A percentile compares a stretch with the other conserved stretches of the same genome.
phyloP scores from a whole-genome alignment of 64 coral and sea anemone genomes.

The Actinia tenebrosa region DNA sequence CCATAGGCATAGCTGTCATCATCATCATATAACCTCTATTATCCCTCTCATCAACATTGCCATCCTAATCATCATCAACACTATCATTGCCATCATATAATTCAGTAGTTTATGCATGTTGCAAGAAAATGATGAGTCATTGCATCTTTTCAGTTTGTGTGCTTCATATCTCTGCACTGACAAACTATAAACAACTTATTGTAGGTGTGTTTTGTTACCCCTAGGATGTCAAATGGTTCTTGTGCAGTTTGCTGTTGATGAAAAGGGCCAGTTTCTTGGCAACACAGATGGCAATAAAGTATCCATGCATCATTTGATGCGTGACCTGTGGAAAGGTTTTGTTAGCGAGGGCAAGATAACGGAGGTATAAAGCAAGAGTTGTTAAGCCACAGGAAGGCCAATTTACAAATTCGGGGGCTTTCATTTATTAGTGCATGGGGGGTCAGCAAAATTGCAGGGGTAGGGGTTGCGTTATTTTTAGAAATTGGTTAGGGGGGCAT shows the following conservation, averaged over 20 bases:
- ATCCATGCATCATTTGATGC: constrained; percentile 59
- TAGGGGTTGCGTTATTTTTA: too few relatives aligned
- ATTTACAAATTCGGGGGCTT: not conserved
- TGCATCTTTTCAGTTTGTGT: too few relatives aligned
- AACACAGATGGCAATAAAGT: constrained; percentile 35
- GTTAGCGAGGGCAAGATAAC: constrained; percentile 53
- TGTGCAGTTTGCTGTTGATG: constrained; percentile 55
- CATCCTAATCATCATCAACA: too few relatives aligned
- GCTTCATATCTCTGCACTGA: too few relatives aligned
- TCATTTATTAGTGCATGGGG: not conserved
- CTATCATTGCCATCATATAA: not conserved
- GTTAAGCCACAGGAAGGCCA: not conserved
- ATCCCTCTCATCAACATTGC: too few relatives aligned
- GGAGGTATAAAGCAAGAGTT: constrained; percentile 27
- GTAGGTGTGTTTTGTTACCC: not conserved
- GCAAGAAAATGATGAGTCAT: too few relatives aligned
- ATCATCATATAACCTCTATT: too few relatives aligned
- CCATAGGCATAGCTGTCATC: too few relatives aligned
- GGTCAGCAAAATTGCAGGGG: too few relatives aligned
- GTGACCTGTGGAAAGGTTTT: constrained; percentile 51
- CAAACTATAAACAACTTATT: too few relatives aligned
- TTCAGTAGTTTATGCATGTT: too few relatives aligned
- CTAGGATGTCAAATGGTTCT: constrained; percentile 56
- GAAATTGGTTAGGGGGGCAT: too few relatives aligned
- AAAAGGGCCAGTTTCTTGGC: constrained; percentile 65